phyloP scores from a whole-genome alignment of 2,797 vertebrate species.

The Parauchenoglanis ngamensis region DNA sequence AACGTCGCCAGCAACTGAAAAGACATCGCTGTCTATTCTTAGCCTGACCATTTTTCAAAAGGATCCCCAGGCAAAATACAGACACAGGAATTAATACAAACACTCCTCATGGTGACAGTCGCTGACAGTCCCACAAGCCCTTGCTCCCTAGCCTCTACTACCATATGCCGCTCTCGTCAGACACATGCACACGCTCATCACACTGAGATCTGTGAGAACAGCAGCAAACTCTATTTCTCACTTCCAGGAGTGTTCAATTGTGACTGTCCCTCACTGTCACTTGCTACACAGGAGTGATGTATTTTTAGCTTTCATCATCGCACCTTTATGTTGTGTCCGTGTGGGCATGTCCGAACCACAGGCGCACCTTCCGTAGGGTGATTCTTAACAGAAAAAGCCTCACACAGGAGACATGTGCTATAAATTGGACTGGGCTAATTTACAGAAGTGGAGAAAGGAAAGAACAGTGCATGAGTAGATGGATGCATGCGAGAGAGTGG shows the following conservation, averaged over 20 bases:
- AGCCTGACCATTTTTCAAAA: conserved; percentile 67
- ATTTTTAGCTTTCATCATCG: conserved; percentile 66
- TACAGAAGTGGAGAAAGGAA: background rate
- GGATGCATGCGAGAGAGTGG: conserved; percentile 33
- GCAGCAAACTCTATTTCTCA: conserved; percentile 78
- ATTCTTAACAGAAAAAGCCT: conserved; percentile 42
- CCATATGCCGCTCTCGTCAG: conserved; percentile 57
- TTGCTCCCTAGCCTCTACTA: conserved; percentile 64
- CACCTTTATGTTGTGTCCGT: conserved; percentile 63
- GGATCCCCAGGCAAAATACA: conserved; percentile 60
- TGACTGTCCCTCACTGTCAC: conserved; percentile 71
- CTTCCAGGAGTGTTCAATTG: conserved; percentile 80
- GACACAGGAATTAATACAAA: conserved; percentile 72
- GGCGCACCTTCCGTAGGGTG: conserved; percentile 39
- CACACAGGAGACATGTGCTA: conserved; percentile 17
- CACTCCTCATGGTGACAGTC: conserved; percentile 73
- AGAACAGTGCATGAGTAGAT: conserved; percentile 34
- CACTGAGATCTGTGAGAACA: conserved; percentile 60
- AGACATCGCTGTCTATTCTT: conserved; percentile 65
- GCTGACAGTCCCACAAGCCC: conserved; percentile 70
- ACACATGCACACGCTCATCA: conserved; percentile 29
- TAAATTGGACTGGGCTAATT: conserved; percentile 25
- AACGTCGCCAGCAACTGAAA: conserved; percentile 34
- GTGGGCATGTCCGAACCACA: conserved; percentile 61
- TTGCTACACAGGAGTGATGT: conserved; percentile 60